Evolutionary conservation across 2,113 vertebrate species (phyloP), one percentile per base, ranked within the genome.

Genomic region (Ovibos moschatus): DNA sequence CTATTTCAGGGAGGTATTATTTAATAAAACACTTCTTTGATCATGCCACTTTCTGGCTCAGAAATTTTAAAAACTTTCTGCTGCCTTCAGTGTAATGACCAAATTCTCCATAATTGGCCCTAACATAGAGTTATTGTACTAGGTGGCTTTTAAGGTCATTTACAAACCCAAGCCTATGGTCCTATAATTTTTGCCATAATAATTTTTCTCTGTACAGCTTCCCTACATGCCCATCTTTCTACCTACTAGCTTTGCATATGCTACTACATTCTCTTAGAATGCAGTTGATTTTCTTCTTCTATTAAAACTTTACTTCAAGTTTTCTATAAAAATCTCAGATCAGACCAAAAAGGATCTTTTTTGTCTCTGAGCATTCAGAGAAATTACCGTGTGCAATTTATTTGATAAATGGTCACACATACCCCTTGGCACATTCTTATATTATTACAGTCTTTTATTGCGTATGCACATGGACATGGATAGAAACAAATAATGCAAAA

Each of bases 261-360:
- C 25, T 14, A 8, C 16, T 60, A 57, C 36, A 9, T 50, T 55
- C 58, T 50, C 58, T 27, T 94, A 27, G 40, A 87, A 89, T 33
- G 45, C 25, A 76, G 4, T 71, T 76, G 79, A n/a, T 33, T 78
- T 58, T 94, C 55, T 78, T 96, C 15, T 43, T 94, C 23, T 88
- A 55, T 88, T 93, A 76, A 95, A 78, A 85, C 60, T 86, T 74
- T 53, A 45, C 28, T 21, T 88, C 83, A 92, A 40, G 12, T 90
- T 94, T 94, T 91, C 81, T 93, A 13, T 50, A 64, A 91, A 97
- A 92, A 87, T 58, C 25, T 95, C 86, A 40, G 7, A 47, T 79
- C 30, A 87, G 33, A 71, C 19, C 27, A 33, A 79, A 84, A 97
- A 53, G 40, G 7, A n/a, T 47, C 45, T n/a, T 93, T 62, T 19